Evolutionary conservation across 2,888 invertebrate species (phyloP), one percentile per base, ranked within the genome.

Genomic region (Nomada fucata): DNA sequence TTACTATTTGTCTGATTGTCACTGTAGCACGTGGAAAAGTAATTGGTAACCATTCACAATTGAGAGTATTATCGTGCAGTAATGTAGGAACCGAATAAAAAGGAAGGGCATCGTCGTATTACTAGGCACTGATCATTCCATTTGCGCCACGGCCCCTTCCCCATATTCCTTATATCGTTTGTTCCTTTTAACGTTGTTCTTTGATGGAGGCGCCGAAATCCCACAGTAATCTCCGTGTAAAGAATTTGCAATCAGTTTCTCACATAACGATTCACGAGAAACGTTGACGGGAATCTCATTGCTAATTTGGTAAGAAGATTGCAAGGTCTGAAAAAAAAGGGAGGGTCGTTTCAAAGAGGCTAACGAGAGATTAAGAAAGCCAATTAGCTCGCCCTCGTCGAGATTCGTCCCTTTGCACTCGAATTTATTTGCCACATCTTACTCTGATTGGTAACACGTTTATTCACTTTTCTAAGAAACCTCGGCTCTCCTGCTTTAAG

Each of bases 301-400:
- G 61, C 65, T 50, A 65, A 74, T 65, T 50, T 67, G 67, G 18
- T 67, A 74, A 67, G 65, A 47, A 29, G 67, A 59, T 67, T 63
- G 63, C 52, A 63, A 44, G 63, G 52, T 15, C 60, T 55, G 36
- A 23, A 23, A 23, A 63, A 52, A 42, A 63, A 20, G 47, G 42
- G 52, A 70, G 29, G 44, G 26, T 53, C 20, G 36, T 44, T 52
- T 70, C 47, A 44, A 59, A 60, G 70, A 47, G 59, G 70, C 47
- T 70, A 70, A 70, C 59, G 44, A 20, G 29, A n/a, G 44, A n/a
- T 69, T 69, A 47, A 70, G 26, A 36, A 44, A 26, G 18, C 7
- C 26, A 70, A 70, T 70, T 59, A 29, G 26, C 47, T 60, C 15
- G 29, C 3, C 10, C 26, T 15, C 23, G 47, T 60, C 2, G 26